phyloP scores from a whole-genome alignment of 2,797 vertebrate genomes.

The Trichosurus vulpecula region DNA sequence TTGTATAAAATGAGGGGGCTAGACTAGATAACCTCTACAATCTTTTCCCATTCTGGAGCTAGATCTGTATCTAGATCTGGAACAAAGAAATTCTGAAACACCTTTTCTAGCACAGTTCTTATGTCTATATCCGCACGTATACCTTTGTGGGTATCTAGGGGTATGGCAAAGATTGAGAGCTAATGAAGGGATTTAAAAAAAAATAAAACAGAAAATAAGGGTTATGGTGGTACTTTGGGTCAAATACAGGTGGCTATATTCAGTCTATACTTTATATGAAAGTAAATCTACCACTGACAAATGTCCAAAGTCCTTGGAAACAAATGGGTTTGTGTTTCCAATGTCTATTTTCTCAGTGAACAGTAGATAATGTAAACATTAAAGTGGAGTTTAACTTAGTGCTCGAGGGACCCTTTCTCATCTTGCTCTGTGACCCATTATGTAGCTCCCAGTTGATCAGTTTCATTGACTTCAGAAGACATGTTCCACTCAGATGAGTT shows the following conservation, averaged over 20 bases:
- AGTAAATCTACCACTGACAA: background rate
- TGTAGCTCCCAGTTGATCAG: background rate
- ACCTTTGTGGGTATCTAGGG: background rate
- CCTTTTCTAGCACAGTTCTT: background rate
- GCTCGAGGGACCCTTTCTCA: background rate
- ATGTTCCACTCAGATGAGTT: background rate
- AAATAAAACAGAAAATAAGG: background rate
- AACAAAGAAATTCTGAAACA: background rate
- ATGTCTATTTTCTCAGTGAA: background rate
- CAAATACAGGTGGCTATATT: background rate
- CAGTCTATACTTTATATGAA: background rate
- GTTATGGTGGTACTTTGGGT: background rate
- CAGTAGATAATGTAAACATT: background rate
- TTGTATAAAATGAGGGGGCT: background rate
- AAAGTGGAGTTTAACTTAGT: background rate
- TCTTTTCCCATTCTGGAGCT: background rate
- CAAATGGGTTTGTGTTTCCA: background rate
- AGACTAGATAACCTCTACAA: background rate
- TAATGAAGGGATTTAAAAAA: background rate
- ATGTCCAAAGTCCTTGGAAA: background rate
- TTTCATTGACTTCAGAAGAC: background rate
- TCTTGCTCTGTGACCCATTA: slow-evolving; percentile 17
- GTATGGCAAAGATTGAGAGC: slow-evolving; percentile 18
- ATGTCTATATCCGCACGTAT: background rate
- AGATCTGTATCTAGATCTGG: background rate